Evolutionary conservation across 2,888 invertebrate species (phyloP).

Genomic region (Erebia palarica): DNA sequence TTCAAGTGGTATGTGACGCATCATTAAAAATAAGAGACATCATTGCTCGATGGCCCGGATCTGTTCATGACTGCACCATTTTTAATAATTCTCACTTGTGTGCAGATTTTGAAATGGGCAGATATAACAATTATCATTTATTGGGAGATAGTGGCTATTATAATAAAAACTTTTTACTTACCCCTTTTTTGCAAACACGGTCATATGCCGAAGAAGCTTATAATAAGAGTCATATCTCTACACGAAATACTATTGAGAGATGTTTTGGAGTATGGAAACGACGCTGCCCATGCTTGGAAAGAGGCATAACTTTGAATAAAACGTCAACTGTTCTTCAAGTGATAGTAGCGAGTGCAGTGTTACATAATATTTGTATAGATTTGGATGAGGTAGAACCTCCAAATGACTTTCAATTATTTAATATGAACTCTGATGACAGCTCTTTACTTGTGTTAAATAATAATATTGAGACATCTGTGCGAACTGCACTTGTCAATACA

Average conservation of each 20-base stretch:
- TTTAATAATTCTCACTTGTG: constrained; percentile 8
- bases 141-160: constrained; percentile 31
- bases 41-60: constrained; percentile 26
- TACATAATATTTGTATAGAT: background rate
- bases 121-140: constrained; percentile 12
- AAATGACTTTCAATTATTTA: background rate
- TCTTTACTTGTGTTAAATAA: background rate
- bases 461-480: constrained; percentile 12
- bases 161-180: constrained; percentile 19
- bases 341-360: constrained; percentile 1
- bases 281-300: constrained; percentile 7
- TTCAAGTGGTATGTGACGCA: constrained; percentile 9
- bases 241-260: constrained; percentile 21
- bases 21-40: constrained; percentile 18
- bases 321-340: constrained; percentile 14
- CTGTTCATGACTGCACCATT: constrained; percentile 23
- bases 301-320: constrained; percentile 8
- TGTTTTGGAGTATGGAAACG: constrained; percentile 20
- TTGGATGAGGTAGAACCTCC: background rate
- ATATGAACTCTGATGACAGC: background rate
- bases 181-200: constrained; percentile 15
- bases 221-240: constrained; percentile 24
- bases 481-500: constrained; percentile 13
- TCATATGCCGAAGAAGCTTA: constrained; percentile 21
- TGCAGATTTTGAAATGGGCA: constrained; percentile 22